Base-by-base conservation (phyloP, 2,888 invertebrate genomes). In the Pachliopta kotzebuea region DNA sequence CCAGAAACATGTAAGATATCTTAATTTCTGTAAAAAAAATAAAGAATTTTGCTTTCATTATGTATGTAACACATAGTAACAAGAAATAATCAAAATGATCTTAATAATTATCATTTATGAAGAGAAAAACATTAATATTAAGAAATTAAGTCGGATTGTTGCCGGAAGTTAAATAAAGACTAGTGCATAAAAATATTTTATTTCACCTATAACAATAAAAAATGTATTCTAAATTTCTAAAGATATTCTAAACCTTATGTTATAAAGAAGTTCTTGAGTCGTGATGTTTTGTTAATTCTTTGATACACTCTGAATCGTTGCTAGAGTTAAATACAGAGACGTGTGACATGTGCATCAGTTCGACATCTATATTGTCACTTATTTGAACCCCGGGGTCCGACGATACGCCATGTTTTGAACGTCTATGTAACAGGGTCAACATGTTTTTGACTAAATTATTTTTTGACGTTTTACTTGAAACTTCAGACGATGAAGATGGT, bases 381-480 rank as follows among this genome's bases (percentile, higher is more conserved):
- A 75, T 69, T 14, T 78, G 78, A 0, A 60, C 37, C 0, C 85
- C 86, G 0, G 89, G 86, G 24, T 89, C 86, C 0, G 90, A 90
- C 0, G 76, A 73, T 0, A 84, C 74, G 0, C 76, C 73, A 3
- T 70, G 70, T 42, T 80, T 88, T 0, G 78, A 76, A 60, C 75
- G 84, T 55, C 71, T 80, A 0, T 76, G 74, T 0, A 90, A 63
- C 7, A 82, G 69, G 0, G 85, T 80, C 0, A 86, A 45, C 0
- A 87, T 77, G 67, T 82, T 79, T 60, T 81, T 84, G 0, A 85
- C 65, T 2, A 84, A 69, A 65, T 86, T 83, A 53, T 83, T 86
- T 62, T 89, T 90, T 0, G 89, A 88, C 0, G 89, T 87, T 62
- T 80, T 84, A 63, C 81, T 81, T 0, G 88, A 82, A 9, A 72